Evolutionary conservation across 2,888 invertebrate genomes (phyloP).

Genomic region (Endomychus coccineus): DNA sequence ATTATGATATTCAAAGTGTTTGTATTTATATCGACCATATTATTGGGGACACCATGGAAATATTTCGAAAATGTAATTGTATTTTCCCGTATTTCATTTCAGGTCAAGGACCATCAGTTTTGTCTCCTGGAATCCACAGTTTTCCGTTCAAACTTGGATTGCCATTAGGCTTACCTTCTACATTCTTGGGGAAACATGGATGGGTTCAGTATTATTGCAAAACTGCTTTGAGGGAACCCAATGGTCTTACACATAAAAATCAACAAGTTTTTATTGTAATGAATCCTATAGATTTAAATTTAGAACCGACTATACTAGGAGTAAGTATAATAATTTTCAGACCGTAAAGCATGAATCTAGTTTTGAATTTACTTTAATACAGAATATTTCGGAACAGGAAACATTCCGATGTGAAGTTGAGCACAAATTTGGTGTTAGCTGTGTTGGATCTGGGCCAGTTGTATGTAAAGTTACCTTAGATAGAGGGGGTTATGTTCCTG

Average conservation of each 20-base stretch:
- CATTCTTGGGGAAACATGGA: slow-evolving; percentile 87
- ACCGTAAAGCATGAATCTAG: slow-evolving; percentile 7
- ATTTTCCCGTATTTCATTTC: slow-evolving; percentile 20
- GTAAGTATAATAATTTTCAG: slow-evolving; percentile 51
- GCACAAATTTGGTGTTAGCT: slow-evolving; percentile 81
- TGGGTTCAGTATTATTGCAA: slow-evolving; percentile 95
- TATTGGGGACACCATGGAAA: no score
- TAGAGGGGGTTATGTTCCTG: slow-evolving; percentile 91
- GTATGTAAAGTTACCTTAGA: slow-evolving; percentile 79
- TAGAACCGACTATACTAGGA: slow-evolving; percentile 79
- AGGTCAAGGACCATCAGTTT: slow-evolving; percentile 75
- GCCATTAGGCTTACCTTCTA: slow-evolving; percentile 84
- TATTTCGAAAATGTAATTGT: no score
- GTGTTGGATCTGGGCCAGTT: slow-evolving; percentile 82
- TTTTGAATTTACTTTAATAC: slow-evolving; percentile 28
- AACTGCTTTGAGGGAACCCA: slow-evolving; percentile 80
- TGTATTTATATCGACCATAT: no score
- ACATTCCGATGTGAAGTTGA: slow-evolving; percentile 87
- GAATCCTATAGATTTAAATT: slow-evolving; percentile 89
- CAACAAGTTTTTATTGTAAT: slow-evolving; percentile 96
- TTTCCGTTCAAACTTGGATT: slow-evolving; percentile 90
- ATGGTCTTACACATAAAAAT: slow-evolving; percentile 86
- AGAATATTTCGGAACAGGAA: slow-evolving; percentile 55
- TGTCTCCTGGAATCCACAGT: slow-evolving; percentile 90
- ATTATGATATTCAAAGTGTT: no score